Evolutionary conservation across 2,888 invertebrate species (phyloP), one percentile per base, ranked within the genome.

Genomic region (Sipunculus nudus): DNA sequence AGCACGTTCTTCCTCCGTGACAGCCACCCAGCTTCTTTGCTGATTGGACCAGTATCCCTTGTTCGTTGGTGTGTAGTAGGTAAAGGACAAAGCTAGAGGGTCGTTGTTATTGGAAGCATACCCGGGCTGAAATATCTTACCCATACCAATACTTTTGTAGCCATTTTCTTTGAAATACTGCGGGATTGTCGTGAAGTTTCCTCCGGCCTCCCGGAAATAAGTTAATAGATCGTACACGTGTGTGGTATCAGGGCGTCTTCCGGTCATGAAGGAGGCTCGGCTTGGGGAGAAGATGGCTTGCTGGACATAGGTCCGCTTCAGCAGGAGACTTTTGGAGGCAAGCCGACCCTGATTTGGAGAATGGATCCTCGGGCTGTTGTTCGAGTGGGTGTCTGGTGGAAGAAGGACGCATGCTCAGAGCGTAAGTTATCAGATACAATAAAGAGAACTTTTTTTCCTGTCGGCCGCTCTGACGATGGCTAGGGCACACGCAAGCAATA

Each of bases 151-250:
- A 6, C 61, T 56, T n/a, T 35, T 40, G 49, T 71, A 71, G 2
- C 71, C 71, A 31, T 69, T 55, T 26, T 57, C 28, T 53, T 69
- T 71, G 53, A 71, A 71, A 53, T 63, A 65, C 52, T 71, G 61
- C 2, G 71, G 71, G 49, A 71, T 61, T 1, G 71, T 68, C 6
- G 71, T 67, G 46, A 65, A 71, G 46, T 71, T 69, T 0, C 71
- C 71, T 3, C 71, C 71, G 1, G 59, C 52, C n/a, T 58, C 50
- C 2, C 71, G 58, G 45, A 63, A 71, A 43, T 67, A 65, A 6
- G 53, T 40, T 1, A 45, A n/a, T 3, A 67, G 31, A 38, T 68
- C 65, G 31, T 65, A 69, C 0, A 68, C 61, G 21, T 65, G 67
- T 5, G 71, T 68, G 5, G 71, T 71, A 46, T 71, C 71, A 19